A percentile compares a stretch with the other conserved stretches of the same genome.
phyloP scores from a whole-genome alignment of 2,797 vertebrate genomes.

The Presbytis comata region DNA sequence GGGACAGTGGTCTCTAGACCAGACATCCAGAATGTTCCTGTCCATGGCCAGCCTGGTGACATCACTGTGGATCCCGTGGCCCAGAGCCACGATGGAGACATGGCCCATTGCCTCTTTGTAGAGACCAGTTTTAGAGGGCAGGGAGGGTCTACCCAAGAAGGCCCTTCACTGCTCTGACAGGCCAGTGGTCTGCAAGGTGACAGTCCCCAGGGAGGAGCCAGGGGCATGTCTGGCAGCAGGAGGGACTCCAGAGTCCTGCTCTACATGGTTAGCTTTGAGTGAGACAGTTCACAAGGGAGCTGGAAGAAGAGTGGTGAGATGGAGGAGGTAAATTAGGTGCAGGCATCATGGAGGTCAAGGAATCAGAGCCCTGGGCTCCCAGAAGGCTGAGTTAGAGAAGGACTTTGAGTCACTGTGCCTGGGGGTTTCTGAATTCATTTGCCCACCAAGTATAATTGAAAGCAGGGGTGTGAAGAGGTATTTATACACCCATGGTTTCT shows the following conservation, averaged over 20 bases:
- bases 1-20: not conserved
- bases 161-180: not conserved
- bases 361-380: not conserved
- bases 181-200: not conserved
- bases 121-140: too few species aligned
- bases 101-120: not conserved
- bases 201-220: not conserved
- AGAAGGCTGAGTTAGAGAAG: not conserved
- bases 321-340: rapidly evolving
- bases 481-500: not conserved
- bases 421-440: not conserved
- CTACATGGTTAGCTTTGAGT: too few species aligned
- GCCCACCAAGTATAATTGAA: not conserved
- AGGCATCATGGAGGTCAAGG: too few species aligned
- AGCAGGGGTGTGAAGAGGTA: not conserved
- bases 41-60: not conserved
- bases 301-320: not conserved
- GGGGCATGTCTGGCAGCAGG: not conserved
- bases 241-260: not conserved
- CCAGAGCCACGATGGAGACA: rapidly evolving
- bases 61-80: not conserved
- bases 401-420: not conserved
- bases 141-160: not conserved
- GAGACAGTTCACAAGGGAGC: not conserved
- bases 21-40: not conserved